Base-by-base conservation (phyloP, 1,140 invertebrate species). In the Drosophila tropicalis region DNA sequence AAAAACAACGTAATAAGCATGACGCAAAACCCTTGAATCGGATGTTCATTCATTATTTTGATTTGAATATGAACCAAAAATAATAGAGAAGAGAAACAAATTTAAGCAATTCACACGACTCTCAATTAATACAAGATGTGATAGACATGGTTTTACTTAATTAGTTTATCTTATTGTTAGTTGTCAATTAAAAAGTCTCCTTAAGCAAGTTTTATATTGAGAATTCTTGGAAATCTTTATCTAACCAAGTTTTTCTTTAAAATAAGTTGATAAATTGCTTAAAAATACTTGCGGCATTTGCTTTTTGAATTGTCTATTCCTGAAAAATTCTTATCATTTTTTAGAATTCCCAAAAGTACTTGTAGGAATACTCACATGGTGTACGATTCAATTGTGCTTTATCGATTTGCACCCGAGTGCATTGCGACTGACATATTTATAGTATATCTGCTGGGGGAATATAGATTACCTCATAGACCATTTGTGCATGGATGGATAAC, bases 1-100 rank as follows among this genome's bases (percentile, higher is more conserved):
- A 36, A 34, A 10, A 12, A 57, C 55, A 6, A 44, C 55, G 15
- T 58, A 36, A 58, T 58, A 58, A 58, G 22, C 32, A 47, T 51
- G 44, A 51, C 44, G 17, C 44, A 51, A 51, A 51, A 51, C 17
- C 5, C 7, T 51, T 51, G 44, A 51, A 51, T 51, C 17, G 44
- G 17, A 51, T 19, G 17, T 12, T 51, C 5, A 1, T 17, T 39
- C 12, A 12, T 51, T 7, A 22, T 51, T 17, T 22, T 51, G 19
- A 10, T 22, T 22, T 47, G 5, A 9, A 47, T 19, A 22, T 44
- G 10, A 12, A 39, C 12, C 2, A 1, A 47, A 47, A 5, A 10
- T 22, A 44, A 44, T 15, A 6, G 2, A 6, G n/a, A 17, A 15
- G 9, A 15, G 10, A 5, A 44, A 6, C 4, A 36, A 9, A 6